Evolutionary conservation across 2,797 vertebrate genomes (phyloP), one percentile per base, ranked within the genome.

Genomic region (Ibycter americanus): DNA sequence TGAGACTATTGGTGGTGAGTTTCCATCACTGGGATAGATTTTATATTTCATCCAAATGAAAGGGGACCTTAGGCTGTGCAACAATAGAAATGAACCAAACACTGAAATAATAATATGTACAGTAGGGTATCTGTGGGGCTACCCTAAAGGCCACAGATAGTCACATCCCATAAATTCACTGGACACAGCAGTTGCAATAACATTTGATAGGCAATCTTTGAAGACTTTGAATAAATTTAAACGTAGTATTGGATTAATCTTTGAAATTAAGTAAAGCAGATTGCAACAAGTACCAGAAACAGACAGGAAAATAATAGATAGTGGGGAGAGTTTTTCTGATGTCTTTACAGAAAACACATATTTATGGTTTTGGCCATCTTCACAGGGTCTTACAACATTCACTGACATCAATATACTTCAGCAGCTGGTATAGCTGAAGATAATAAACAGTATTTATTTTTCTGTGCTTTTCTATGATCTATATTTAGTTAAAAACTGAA

Each of bases 1-100:
- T 93, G 89, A 71, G 78, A 87, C 52, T 92, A 77, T 42, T 89
- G 85, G 29, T 74, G 89, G 84, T 40, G 34, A 91, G 38, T 92
- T 82, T 73, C 89, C 76, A 87, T 83, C 49, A 49, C 34, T 82
- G 34, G 54, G 71, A 52, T 49, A 62, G 36, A 94, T 90, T 82
- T 90, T 79, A 20, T 62, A 63, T 93, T 95, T 92, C 77, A 71
- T 67, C 62, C 42, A 67, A 94, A 46, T 42, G 27, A 68, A 83
- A 89, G 46, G 59, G 36, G 27, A 87, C 59, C 52, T 85, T 67
- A 44, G 47, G 31, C 56, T 94, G 55, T 80, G 44, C 42, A 87
- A 70, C 20, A 71, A 34, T 40, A 72, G 18, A 42, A 96, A 62
- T 59, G 31, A 54, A 36, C n/a, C 52, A 82, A 61, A 80, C 9